Evolutionary conservation across 2,113 vertebrate species (phyloP), one percentile per base, ranked within the genome.

Genomic region (Coregonus clupeaformis): DNA sequence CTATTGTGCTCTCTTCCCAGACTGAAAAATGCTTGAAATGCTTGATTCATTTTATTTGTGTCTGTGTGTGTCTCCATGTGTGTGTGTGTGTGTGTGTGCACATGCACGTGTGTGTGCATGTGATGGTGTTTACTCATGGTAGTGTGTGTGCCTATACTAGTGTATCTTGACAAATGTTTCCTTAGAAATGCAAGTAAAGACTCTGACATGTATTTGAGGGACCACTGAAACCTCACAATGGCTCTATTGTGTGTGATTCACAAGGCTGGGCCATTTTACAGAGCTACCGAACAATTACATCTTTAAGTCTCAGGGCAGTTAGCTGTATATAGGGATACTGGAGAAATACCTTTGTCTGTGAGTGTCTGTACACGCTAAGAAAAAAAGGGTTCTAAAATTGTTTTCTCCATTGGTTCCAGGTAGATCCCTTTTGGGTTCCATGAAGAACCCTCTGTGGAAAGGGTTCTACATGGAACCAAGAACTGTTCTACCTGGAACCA

Each of bases 1-100:
- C 80, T 78, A 90, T 90, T 90, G 89, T 89, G 77, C 76, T 84
- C 78, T 84, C 79, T 65, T 79, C 77, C 74, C 80, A 84, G 84
- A 85, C 77, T 80, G 74, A 75, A 85, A 88, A 84, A 83, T 79
- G n/a, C 85, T 90, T 78, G 32, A 88, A 90, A 85, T 75, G 72
- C 83, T 83, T 70, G 42, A 59, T 77, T 80, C 36, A 42, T 42
- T 42, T 2, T 12, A 42, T 42, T 42, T 42, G 9, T 42, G 36
- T 42, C 36, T 42, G 9, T 42, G 36, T 75, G 82, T 27, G 70
- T 84, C 79, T 79, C 79, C 74, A 2, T 55, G 36, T 11, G 36
- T 42, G 7, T 9, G 36, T 42, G 36, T 42, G 36, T 36, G 32
- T 36, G 32, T 47, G 66, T 47, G 32, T 45, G 27, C n/a, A 29